A percentile compares a stretch with the other conserved stretches of the same genome.
Conservation (phyloP, 2,113 vertebrate genomes). For the Gallinago media region DNA sequence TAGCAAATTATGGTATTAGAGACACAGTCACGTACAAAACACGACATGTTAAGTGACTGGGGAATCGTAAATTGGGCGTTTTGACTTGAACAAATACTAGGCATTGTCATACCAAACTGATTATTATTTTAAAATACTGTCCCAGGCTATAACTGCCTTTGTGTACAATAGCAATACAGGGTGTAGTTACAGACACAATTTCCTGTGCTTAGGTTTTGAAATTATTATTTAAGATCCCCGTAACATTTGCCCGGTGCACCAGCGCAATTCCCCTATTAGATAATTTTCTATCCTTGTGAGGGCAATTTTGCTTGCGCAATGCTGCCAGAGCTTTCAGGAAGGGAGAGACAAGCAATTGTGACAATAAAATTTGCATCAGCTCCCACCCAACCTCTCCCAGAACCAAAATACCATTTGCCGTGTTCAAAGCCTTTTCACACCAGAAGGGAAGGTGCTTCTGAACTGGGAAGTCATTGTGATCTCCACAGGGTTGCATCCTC, state of each 20-base stretch:
- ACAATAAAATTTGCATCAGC: slow-evolving; percentile 73
- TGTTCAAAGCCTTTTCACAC: slow-evolving; percentile 40
- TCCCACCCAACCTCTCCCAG: slow-evolving; percentile 76
- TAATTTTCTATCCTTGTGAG: slow-evolving; percentile 73
- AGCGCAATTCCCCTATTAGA: slow-evolving; percentile 71
- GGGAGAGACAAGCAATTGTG: slow-evolving; percentile 77
- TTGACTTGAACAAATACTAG: slow-evolving; percentile 9
- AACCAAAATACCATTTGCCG: slow-evolving; percentile 45
- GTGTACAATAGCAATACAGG: slow-evolving; percentile 51
- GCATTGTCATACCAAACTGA: slow-evolving; percentile 30
- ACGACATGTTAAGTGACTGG: background rate
- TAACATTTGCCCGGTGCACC: background rate
- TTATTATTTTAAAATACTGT: slow-evolving; percentile 50
- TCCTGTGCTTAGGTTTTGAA: slow-evolving; percentile 55
- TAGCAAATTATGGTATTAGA: background rate
- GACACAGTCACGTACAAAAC: background rate
- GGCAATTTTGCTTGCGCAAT: slow-evolving; percentile 52
- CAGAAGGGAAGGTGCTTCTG: slow-evolving; percentile 38
- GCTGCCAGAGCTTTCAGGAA: slow-evolving; percentile 79
- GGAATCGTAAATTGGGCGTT: slow-evolving; percentile 21
- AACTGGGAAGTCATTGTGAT: slow-evolving; percentile 22
- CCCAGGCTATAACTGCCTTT: slow-evolving; percentile 15
- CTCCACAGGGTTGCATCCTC: slow-evolving; percentile 16
- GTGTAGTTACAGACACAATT: slow-evolving; percentile 65
- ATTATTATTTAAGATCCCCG: slow-evolving; percentile 50